Conservation (phyloP, 2,113 vertebrate genomes). For the Sterrhoptilus dennistouni region DNA sequence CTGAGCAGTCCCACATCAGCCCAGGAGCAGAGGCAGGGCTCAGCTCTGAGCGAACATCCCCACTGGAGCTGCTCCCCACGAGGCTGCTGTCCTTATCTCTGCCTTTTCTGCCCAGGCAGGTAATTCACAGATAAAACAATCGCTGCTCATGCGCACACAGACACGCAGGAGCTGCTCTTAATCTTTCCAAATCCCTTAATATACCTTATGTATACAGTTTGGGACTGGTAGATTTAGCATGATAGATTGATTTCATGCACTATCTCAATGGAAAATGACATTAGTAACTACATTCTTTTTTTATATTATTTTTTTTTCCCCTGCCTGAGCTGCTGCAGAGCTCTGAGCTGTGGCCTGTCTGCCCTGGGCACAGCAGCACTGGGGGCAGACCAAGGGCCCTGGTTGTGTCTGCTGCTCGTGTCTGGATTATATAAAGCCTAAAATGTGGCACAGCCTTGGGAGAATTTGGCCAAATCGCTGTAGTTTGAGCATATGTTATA, state of each 20-base stretch:
- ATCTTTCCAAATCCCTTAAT: constrained; percentile 44
- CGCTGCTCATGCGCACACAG: not conserved
- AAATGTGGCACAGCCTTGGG: not conserved
- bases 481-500: not conserved
- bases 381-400: not conserved
- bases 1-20: not conserved
- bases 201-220: constrained; percentile 31
- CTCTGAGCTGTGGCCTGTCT: not conserved
- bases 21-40: not conserved
- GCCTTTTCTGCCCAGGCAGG: not conserved
- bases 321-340: not conserved
- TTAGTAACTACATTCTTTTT: not conserved
- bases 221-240: constrained; percentile 25
- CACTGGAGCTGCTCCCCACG: not conserved
- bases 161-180: not conserved
- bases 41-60: not conserved
- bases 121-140: constrained; percentile 38
- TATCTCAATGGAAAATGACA: constrained; percentile 22
- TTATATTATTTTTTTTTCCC: not conserved
- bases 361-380: not conserved
- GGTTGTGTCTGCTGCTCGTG: not conserved
- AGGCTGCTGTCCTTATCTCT: not conserved
- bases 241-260: constrained; percentile 4
- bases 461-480: not conserved
- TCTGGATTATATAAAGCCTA: not conserved